Conservation (phyloP, 2,113 vertebrate species). For the Eudorcas thomsonii region DNA sequence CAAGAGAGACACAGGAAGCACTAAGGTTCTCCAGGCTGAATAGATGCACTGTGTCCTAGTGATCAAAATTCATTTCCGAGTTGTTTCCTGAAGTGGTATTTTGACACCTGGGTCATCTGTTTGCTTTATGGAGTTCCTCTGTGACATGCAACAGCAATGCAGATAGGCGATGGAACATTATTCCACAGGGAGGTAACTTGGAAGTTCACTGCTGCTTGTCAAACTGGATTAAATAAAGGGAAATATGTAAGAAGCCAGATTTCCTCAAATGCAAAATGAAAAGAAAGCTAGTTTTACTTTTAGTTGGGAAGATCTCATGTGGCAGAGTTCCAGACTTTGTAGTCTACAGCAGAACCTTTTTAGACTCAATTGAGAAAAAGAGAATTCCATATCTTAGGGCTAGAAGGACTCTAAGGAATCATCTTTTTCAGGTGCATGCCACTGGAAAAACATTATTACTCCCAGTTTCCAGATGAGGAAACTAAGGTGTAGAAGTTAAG, state of each 20-base stretch:
- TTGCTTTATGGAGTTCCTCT: slow-evolving; percentile 57
- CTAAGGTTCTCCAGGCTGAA: slow-evolving; percentile 27
- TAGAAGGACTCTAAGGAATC: neutral
- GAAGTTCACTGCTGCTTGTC: slow-evolving; percentile 25
- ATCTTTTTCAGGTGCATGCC: neutral
- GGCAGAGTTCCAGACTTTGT: neutral
- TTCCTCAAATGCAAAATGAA: slow-evolving; percentile 26
- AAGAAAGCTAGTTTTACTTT: neutral
- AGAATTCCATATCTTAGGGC: neutral
- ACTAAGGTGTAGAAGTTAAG: neutral
- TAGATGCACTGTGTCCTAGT: slow-evolving; percentile 38
- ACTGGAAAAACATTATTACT: neutral
- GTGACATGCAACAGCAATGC: neutral
- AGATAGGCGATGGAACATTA: neutral
- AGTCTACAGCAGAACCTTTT: neutral
- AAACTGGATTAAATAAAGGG: slow-evolving; percentile 27
- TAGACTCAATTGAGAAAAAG: neutral
- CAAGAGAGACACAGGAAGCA: slow-evolving; percentile 55
- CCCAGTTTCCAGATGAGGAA: neutral
- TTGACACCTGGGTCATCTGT: slow-evolving; percentile 68
- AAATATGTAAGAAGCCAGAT: slow-evolving; percentile 35
- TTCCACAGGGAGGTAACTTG: slow-evolving; percentile 17
- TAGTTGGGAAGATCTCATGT: neutral
- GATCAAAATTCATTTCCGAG: slow-evolving; percentile 66
- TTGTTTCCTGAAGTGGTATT: slow-evolving; percentile 68